Percentiles rank a stretch among this genome's conserved stretches.
Conservation (phyloP, 1,140 invertebrate species). For the Samia ricini region DNA sequence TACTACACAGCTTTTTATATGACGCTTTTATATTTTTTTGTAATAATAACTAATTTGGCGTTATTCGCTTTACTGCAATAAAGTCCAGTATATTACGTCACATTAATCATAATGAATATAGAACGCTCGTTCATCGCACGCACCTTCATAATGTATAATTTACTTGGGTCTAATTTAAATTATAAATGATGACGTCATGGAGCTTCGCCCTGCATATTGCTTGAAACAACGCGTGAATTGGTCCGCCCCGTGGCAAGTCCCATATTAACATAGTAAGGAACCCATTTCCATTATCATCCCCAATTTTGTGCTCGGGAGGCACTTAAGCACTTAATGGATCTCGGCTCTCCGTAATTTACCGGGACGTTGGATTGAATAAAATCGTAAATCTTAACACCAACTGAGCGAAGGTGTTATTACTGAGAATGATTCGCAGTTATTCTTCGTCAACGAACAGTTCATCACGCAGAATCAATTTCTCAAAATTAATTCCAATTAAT, state of each 20-base stretch:
- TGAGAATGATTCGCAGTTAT: conserved; percentile 54
- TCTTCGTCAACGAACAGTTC: conserved; percentile 35
- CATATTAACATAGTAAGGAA: conserved; percentile 69
- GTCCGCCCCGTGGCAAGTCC: conserved; percentile 47
- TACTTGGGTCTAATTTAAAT: conserved; percentile 32
- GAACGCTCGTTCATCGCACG: not conserved
- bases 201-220: conserved; percentile 38
- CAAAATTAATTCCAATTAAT: not conserved
- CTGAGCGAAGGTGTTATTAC: conserved; percentile 55
- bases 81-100: not conserved
- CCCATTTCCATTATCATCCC: conserved; percentile 72
- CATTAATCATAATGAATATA: conserved; percentile 14
- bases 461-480: conserved; percentile 15
- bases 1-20: not conserved
- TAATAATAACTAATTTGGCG: not conserved
- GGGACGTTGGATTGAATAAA: conserved; percentile 71
- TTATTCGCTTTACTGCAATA: not conserved
- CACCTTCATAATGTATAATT: conserved; percentile 14
- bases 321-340: conserved; percentile 72
- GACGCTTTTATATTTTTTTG: too few relatives aligned
- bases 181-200: conserved; percentile 31
- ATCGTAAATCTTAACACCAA: conserved; percentile 70
- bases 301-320: conserved; percentile 69
- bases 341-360: conserved; percentile 66
- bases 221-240: conserved; percentile 51